These are phyloP conservation scores for Pseudolycoriella hygida DNA, from an alignment of 2,888 invertebrate species.

Conservation along the genomic window DNA sequence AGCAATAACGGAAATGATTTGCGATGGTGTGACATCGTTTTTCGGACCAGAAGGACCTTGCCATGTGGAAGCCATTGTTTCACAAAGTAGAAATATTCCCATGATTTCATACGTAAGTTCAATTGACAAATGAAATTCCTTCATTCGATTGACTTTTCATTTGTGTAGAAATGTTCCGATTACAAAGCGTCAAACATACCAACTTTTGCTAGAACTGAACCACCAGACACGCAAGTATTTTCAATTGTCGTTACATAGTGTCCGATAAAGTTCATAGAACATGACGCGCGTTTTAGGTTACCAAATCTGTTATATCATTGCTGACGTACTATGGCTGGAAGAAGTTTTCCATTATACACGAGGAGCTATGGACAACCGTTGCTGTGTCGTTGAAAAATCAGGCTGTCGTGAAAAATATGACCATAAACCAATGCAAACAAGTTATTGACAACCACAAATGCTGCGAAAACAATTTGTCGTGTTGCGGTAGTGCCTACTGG, in stretches of 20 bases:
- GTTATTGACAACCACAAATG: slow-evolving; percentile 58
- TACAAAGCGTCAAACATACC: slow-evolving; percentile 71
- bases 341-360: slow-evolving; percentile 78
- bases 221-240: slow-evolving; percentile 75
- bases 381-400: slow-evolving; percentile 62
- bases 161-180: slow-evolving; percentile 76
- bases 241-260: slow-evolving; percentile 4
- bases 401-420: slow-evolving; percentile 61
- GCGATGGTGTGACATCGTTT: slow-evolving; percentile 75
- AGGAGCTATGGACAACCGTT: slow-evolving; percentile 65
- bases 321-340: slow-evolving; percentile 85
- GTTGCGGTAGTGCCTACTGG: slow-evolving; percentile 66
- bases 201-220: slow-evolving; percentile 86
- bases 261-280: too few species aligned
- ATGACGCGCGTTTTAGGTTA: slow-evolving; percentile 42
- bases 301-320: slow-evolving; percentile 84
- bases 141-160: neutral
- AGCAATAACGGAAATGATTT: slow-evolving; percentile 79
- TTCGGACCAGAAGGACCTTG: slow-evolving; percentile 93
- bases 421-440: slow-evolving; percentile 57
- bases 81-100: slow-evolving; percentile 84
- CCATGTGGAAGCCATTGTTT: slow-evolving; percentile 84
- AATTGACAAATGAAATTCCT: neutral
- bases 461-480: slow-evolving; percentile 54
- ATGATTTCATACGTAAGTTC: slow-evolving; percentile 92